Percentiles rank a stretch among this genome's conserved stretches.
phyloP scores from a whole-genome alignment of 1,140 invertebrate species.

The Tetramorium alpestre region DNA sequence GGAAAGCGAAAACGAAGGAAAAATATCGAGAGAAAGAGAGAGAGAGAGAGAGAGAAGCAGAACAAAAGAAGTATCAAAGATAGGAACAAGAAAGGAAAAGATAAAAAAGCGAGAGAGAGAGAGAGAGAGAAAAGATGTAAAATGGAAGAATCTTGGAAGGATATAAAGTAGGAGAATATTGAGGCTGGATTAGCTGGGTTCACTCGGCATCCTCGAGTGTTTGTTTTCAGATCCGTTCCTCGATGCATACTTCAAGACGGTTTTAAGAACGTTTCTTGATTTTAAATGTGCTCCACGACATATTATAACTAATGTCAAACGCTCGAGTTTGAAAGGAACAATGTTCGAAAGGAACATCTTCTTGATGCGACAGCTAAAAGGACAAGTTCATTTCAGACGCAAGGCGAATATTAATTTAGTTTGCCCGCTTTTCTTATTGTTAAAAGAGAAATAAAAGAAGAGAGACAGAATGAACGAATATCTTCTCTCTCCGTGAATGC shows the following conservation, averaged over 20 bases:
- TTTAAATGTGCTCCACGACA: neutral
- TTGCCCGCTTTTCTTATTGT: neutral
- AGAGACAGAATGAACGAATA: neutral
- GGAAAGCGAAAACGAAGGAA: conserved; percentile 35
- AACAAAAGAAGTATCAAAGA: conserved; percentile 5
- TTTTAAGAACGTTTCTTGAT: neutral
- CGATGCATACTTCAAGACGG: neutral
- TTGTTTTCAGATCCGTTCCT: conserved; percentile 5
- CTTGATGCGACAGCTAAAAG: neutral
- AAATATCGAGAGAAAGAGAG: conserved; percentile 12
- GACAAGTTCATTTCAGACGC: neutral
- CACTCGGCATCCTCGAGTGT: neutral
- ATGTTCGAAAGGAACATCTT: neutral
- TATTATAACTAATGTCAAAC: neutral
- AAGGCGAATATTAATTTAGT: conserved; percentile 6
- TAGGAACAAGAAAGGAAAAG: neutral
- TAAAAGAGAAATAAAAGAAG: no score
- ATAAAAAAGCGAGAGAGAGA: neutral
- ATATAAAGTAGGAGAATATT: neutral
- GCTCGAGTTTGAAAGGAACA: neutral
- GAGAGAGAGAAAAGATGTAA: conserved; percentile 45
- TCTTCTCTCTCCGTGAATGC: neutral
- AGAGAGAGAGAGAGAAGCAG: neutral
- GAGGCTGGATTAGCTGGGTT: neutral
- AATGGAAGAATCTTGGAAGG: neutral